These are phyloP conservation scores for Deilephila elpenor DNA, from an alignment of 2,888 invertebrate species.

Conservation along the genomic window DNA sequence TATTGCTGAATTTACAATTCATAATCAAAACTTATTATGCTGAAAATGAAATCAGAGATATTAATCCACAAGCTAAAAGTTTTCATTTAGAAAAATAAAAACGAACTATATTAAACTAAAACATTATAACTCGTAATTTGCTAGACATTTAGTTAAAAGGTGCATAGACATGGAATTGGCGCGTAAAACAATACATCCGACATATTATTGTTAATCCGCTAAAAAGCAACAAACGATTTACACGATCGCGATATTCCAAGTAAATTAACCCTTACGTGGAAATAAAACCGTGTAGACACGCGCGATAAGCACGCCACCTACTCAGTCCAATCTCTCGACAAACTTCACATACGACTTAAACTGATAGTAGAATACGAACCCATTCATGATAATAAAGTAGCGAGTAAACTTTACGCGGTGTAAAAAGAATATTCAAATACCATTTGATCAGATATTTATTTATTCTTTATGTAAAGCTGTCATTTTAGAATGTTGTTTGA, in stretches of 20 bases:
- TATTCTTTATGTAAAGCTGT: too few species aligned
- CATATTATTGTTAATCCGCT: neutral
- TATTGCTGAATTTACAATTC: too few species aligned
- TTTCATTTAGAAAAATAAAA: neutral
- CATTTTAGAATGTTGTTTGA: too few species aligned
- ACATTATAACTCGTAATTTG: neutral
- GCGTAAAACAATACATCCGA: neutral
- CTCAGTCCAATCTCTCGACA: neutral
- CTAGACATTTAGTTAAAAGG: neutral
- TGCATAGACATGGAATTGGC: neutral
- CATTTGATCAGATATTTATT: too few species aligned
- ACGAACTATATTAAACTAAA: too few species aligned
- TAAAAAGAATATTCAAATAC: neutral
- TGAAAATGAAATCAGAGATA: too few species aligned
- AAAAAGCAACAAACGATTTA: constrained; percentile 3
- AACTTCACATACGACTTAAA: neutral
- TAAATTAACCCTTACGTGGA: neutral
- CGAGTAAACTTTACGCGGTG: neutral
- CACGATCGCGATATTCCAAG: constrained; percentile 10
- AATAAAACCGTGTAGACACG: neutral
- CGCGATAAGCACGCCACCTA: neutral
- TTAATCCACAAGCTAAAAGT: neutral
- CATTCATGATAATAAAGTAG: neutral
- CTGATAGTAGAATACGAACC: neutral
- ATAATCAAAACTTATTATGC: too few species aligned